Conservation (phyloP, 2,113 vertebrate genomes). For the Noturus placidus region DNA sequence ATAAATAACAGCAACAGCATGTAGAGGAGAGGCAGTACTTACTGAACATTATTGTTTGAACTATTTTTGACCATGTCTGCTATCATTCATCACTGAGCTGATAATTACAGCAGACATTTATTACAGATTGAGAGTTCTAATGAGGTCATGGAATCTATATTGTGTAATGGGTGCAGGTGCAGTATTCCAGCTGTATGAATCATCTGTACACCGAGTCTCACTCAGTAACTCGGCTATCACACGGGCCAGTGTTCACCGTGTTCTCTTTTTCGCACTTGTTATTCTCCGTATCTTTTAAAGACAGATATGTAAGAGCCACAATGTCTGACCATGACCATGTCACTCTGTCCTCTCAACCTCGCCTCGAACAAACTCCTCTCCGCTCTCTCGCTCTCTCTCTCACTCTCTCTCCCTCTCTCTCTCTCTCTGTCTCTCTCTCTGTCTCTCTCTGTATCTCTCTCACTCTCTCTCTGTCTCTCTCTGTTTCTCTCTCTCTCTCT, state of each 20-base stretch:
- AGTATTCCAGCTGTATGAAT: constrained; percentile 1
- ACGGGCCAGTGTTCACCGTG: constrained; percentile 58
- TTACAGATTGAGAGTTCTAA: neutral
- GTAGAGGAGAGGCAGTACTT: neutral
- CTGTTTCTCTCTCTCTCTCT: neutral
- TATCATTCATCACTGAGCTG: neutral
- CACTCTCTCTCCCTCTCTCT: neutral
- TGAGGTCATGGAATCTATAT: neutral
- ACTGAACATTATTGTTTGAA: neutral
- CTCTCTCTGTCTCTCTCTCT: too few species aligned
- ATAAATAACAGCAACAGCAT: neutral
- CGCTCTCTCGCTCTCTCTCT: neutral
- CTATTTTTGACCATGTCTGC: neutral
- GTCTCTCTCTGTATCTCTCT: neutral
- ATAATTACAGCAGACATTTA: neutral
- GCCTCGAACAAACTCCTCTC: constrained; percentile 57
- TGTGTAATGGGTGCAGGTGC: neutral
- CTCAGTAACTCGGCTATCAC: constrained; percentile 62
- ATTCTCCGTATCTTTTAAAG: constrained; percentile 65
- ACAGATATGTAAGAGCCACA: constrained; percentile 67
- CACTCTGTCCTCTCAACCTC: constrained; percentile 72
- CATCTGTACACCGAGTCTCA: constrained; percentile 51
- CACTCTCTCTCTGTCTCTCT: too few species aligned
- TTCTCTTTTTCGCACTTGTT: constrained; percentile 61
- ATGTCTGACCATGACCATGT: constrained; percentile 69